phyloP scores from a whole-genome alignment of 1,140 invertebrate species.

The Apocrypta bakeri region DNA sequence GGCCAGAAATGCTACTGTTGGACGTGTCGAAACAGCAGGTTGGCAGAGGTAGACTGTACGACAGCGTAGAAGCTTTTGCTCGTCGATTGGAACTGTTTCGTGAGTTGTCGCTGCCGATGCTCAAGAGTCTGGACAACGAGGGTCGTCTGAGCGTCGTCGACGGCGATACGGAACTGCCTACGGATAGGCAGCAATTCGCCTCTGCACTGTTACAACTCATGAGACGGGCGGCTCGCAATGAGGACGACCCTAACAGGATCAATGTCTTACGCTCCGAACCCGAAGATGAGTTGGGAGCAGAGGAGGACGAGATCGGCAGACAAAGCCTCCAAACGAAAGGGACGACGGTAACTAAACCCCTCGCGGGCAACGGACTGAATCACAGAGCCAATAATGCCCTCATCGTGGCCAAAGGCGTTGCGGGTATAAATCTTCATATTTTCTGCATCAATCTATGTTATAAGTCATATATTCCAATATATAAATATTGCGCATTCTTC shows the following conservation, averaged over 20 bases:
- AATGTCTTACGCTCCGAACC: constrained; percentile 43
- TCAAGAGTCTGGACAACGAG: constrained; percentile 87
- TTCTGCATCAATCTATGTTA: background rate
- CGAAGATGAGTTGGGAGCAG: constrained; percentile 44
- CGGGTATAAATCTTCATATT: constrained; percentile 34
- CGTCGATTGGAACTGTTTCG: constrained; percentile 88
- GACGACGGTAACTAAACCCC: constrained; percentile 59
- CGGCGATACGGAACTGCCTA: constrained; percentile 84
- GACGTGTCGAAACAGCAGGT: constrained; percentile 91
- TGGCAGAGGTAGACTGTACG: constrained; percentile 85
- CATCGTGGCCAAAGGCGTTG: constrained; percentile 14
- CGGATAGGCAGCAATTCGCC: constrained; percentile 85
- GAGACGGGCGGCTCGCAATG: constrained; percentile 72
- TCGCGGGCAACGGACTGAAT: constrained; percentile 56
- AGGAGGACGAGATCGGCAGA: constrained; percentile 61
- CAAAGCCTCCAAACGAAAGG: no score
- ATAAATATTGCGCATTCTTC: no score
- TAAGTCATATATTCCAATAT: background rate
- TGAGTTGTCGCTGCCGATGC: constrained; percentile 89
- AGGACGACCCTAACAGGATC: constrained; percentile 59
- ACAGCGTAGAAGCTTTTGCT: constrained; percentile 88
- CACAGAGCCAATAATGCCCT: constrained; percentile 25
- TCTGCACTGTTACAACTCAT: constrained; percentile 81
- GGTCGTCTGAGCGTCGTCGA: constrained; percentile 87
- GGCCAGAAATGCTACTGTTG: constrained; percentile 84